Percentiles rank a stretch among this genome's conserved stretches.
phyloP scores from a whole-genome alignment of 2,797 vertebrate genomes.

The Hipposideros larvatus region DNA sequence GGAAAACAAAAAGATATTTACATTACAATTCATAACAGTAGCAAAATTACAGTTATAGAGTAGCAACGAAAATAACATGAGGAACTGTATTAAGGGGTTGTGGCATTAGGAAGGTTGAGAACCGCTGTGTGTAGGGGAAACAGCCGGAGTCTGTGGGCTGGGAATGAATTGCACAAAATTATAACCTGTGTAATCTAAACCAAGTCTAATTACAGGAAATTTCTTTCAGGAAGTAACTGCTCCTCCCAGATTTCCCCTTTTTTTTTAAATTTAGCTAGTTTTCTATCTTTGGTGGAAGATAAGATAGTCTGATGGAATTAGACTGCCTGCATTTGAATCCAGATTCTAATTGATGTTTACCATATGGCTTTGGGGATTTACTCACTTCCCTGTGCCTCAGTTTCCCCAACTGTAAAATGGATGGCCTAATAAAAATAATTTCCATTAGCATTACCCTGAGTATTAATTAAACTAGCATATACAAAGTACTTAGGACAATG shows the following conservation, averaged over 20 bases:
- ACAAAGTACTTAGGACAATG: not conserved
- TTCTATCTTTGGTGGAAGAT: not conserved
- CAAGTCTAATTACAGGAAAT: not conserved
- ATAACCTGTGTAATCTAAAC: not conserved
- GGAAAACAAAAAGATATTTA: too few relatives aligned
- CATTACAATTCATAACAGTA: too few relatives aligned
- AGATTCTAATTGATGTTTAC: not conserved
- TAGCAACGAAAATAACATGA: too few relatives aligned
- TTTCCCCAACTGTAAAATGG: not conserved
- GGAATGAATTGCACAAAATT: not conserved
- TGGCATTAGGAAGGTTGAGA: too few relatives aligned
- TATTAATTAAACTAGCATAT: not conserved
- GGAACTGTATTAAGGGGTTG: too few relatives aligned
- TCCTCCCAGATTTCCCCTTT: not conserved
- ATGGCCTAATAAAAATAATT: not conserved
- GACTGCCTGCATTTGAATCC: not conserved
- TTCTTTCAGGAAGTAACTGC: constrained; percentile 31
- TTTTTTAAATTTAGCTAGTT: constrained; percentile 28
- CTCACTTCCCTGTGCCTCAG: not conserved
- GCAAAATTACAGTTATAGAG: too few relatives aligned
- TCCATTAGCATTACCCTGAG: not conserved
- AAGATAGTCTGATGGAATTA: not conserved
- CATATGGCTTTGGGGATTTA: not conserved
- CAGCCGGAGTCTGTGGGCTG: not conserved
- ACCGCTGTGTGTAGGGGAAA: not conserved